These are phyloP conservation scores for Notechis scutatus DNA, from an alignment of 2,113 vertebrate genomes.

Conservation along the genomic window DNA sequence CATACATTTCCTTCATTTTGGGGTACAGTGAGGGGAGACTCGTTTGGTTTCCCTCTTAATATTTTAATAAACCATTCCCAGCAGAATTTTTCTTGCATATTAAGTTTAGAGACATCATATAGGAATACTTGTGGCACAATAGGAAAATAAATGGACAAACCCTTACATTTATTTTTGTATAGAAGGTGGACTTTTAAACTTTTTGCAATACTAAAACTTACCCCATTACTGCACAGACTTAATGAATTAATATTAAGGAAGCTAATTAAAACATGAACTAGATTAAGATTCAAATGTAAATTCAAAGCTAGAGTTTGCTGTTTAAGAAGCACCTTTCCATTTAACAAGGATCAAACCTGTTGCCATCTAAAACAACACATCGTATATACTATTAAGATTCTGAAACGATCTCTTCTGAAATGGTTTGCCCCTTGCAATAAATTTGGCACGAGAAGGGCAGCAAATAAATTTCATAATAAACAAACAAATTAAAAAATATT, in stretches of 20 bases:
- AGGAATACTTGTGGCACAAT: not conserved
- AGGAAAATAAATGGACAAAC: not conserved
- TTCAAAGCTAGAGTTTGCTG: not conserved
- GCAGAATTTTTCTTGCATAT: not conserved
- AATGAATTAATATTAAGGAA: not conserved
- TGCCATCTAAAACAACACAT: not conserved
- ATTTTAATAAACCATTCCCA: not conserved
- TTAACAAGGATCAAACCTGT: not conserved
- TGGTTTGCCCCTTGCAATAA: not conserved
- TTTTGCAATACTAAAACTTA: not conserved
- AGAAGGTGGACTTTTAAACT: not conserved
- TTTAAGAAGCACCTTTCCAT: not conserved
- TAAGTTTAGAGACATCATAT: not conserved
- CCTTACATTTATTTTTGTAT: not conserved
- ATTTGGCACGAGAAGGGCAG: not conserved
- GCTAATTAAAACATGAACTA: not conserved
- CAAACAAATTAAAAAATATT: not conserved
- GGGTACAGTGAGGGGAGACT: not conserved
- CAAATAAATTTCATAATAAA: not conserved
- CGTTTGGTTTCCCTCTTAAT: constrained; percentile 2
- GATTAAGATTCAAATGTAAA: not conserved
- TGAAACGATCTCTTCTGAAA: not conserved
- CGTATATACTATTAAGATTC: not conserved
- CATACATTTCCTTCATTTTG: constrained; percentile 40
- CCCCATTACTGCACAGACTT: not conserved